Evolutionary conservation across 2,888 invertebrate species (phyloP).

Genomic region (Orchesella flavescens): DNA sequence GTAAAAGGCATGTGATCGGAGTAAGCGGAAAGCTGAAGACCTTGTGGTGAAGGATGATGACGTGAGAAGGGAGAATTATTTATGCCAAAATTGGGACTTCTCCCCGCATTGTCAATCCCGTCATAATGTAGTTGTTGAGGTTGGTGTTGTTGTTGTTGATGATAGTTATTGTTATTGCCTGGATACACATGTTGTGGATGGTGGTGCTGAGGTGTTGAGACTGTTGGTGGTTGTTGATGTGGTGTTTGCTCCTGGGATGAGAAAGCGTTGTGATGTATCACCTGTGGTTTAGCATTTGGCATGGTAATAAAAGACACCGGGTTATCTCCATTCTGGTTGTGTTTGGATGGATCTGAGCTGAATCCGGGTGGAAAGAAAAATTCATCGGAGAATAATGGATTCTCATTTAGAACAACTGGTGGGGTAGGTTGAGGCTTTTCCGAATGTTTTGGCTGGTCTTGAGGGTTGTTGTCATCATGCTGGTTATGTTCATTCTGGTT

Average conservation of each 20-base stretch:
- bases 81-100: constrained; percentile 3
- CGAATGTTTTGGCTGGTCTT: constrained; percentile 11
- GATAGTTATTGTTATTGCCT: neutral
- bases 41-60: constrained; percentile 5
- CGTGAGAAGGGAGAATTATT: neutral
- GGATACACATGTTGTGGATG: neutral
- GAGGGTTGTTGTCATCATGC: neutral
- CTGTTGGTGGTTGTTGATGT: constrained; percentile 29
- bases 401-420: constrained; percentile 13
- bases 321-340: constrained; percentile 45
- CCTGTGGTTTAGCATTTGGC: constrained; percentile 68
- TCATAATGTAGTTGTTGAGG: constrained; percentile 10
- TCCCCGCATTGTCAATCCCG: neutral
- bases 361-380: constrained; percentile 69
- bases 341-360: constrained; percentile 61
- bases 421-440: constrained; percentile 22
- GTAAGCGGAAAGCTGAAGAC: constrained; percentile 45
- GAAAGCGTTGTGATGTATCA: constrained; percentile 66
- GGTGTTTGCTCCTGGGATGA: constrained; percentile 54
- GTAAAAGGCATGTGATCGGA: constrained; percentile 56
- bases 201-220: neutral
- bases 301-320: constrained; percentile 71
- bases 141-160: neutral
- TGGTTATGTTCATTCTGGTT: neutral
- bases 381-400: constrained; percentile 54